Evolutionary conservation across 2,888 invertebrate species (phyloP).

Genomic region (Teleiodes luculella): DNA sequence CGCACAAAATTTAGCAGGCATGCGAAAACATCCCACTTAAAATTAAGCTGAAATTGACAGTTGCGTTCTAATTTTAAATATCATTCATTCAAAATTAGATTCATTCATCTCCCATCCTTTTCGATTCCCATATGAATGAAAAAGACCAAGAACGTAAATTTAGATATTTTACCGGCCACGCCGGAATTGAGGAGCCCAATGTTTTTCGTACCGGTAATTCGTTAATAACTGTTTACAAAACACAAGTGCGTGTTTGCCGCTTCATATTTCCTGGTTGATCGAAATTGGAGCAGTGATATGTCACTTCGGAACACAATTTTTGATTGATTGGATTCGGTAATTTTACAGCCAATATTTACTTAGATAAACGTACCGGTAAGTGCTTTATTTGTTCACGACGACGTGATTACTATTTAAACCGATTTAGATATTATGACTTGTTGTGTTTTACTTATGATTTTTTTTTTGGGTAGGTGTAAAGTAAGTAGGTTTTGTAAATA

Average conservation of each 20-base stretch:
- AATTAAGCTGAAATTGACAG: too few species aligned
- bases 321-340: constrained; percentile 4
- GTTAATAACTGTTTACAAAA: neutral
- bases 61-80: too few species aligned
- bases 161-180: too few species aligned
- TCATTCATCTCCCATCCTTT: too few species aligned
- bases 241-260: neutral
- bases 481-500: too few species aligned
- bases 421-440: neutral
- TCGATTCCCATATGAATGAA: too few species aligned
- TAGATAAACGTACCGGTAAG: neutral
- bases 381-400: neutral
- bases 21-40: too few species aligned
- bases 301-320: neutral
- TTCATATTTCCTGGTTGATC: neutral
- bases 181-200: neutral
- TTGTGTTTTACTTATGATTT: too few species aligned
- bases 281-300: neutral
- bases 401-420: neutral
- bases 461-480: too few species aligned
- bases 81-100: too few species aligned
- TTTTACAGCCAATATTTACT: neutral
- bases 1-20: too few species aligned
- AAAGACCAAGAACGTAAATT: too few species aligned
- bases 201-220: neutral